phyloP scores from a whole-genome alignment of 92 coral and sea anemone species.

The Bergia puertoricense region DNA sequence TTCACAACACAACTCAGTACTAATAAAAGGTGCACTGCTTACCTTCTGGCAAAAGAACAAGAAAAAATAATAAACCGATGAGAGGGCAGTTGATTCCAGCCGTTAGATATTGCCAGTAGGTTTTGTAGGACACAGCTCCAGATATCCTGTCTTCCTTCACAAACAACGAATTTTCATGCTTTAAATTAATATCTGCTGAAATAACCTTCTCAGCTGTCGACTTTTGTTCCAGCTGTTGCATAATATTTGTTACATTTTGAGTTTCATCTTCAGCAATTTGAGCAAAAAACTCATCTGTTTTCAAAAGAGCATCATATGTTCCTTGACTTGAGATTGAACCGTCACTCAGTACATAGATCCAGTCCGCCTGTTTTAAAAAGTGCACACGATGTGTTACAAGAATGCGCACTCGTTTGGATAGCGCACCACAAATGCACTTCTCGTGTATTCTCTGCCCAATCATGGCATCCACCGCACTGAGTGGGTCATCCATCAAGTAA shows the following conservation, averaged over 20 bases:
- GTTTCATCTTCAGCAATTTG: neutral
- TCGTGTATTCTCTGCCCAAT: neutral
- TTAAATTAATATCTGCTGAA: too few relatives aligned
- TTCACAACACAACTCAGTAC: neutral
- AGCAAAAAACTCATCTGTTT: neutral
- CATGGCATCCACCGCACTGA: conserved; percentile 10
- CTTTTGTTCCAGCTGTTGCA: neutral
- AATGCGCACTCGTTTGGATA: neutral
- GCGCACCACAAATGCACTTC: neutral
- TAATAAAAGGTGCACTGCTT: neutral
- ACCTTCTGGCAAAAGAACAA: conserved; percentile 5
- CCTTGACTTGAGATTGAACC: conserved; percentile 4
- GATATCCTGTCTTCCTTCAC: neutral
- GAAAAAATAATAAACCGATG: neutral
- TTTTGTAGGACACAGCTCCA: conserved; percentile 8
- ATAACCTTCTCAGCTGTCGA: neutral
- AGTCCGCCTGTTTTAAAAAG: conserved; percentile 8
- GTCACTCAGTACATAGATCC: conserved; percentile 1
- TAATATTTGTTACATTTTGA: neutral
- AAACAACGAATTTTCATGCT: neutral
- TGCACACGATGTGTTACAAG: conserved; percentile 10
- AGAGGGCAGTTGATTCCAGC: neutral
- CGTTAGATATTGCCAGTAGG: neutral
- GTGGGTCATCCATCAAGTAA: conserved; percentile 12
- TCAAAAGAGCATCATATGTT: neutral